Conservation (phyloP, 2,797 vertebrate genomes). For the Channa striata region DNA sequence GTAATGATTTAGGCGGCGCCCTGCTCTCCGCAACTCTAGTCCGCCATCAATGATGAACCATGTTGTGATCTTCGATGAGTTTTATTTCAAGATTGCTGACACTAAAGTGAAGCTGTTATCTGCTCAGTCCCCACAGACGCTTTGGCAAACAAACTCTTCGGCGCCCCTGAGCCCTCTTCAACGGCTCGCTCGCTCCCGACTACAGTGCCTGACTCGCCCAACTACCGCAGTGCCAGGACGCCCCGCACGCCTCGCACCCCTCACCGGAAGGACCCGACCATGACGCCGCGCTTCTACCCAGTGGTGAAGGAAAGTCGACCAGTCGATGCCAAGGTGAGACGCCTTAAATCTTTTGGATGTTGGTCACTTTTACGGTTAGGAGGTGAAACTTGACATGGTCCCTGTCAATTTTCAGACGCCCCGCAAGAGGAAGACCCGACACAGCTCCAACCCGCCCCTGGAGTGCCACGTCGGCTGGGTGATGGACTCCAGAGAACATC, state of each 20-base stretch:
- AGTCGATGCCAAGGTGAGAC: conserved; percentile 93
- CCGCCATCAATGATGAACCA: no score
- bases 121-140: conserved; percentile 93
- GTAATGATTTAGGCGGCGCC: no score
- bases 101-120: neutral
- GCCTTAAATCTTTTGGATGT: neutral
- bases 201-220: conserved; percentile 96
- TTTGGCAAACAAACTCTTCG: conserved; percentile 97
- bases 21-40: no score
- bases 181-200: conserved; percentile 96
- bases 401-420: conserved; percentile 85
- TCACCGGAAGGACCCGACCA: conserved; percentile 92
- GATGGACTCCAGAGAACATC: conserved; percentile 98
- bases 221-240: conserved; percentile 93
- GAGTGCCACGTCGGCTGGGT: conserved; percentile 99
- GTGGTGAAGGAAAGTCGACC: conserved; percentile 97
- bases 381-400: no score
- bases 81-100: neutral
- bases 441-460: conserved; percentile 98
- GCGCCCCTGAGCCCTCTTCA: conserved; percentile 92
- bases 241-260: conserved; percentile 97
- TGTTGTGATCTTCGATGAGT: neutral
- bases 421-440: conserved; percentile 96
- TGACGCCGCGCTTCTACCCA: conserved; percentile 97
- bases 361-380: no score